Evolutionary conservation across 2,797 vertebrate genomes (phyloP).

Genomic region (Picus viridis): DNA sequence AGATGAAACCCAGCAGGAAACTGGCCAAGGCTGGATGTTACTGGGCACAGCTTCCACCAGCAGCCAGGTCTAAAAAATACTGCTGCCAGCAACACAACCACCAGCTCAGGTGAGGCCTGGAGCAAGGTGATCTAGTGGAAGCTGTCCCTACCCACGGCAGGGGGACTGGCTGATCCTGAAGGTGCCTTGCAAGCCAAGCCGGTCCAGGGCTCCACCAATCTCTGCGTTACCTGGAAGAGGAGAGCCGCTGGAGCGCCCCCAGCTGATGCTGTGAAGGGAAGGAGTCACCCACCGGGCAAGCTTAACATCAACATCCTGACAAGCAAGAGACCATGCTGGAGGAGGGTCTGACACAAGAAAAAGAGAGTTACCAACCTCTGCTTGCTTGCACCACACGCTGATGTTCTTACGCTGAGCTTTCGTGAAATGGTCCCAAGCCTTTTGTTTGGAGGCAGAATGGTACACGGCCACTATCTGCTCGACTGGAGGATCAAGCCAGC

Average conservation of each 20-base stretch:
- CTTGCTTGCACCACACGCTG: slow-evolving; percentile 99
- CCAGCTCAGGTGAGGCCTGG: neutral
- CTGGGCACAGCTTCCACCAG: neutral
- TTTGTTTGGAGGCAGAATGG: slow-evolving; percentile 99
- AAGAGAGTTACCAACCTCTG: slow-evolving; percentile 89
- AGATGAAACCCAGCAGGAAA: neutral
- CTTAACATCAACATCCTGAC: slow-evolving; percentile 72
- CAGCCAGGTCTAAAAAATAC: neutral
- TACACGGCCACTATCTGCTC: slow-evolving; percentile 99
- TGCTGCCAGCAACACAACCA: neutral
- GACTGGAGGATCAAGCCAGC: slow-evolving; percentile 86
- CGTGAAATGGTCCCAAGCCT: slow-evolving; percentile 99
- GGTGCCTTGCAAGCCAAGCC: no score
- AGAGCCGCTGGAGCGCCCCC: slow-evolving; percentile 38
- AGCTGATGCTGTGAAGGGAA: slow-evolving; percentile 55
- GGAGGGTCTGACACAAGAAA: slow-evolving; percentile 63
- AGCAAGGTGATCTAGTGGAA: no score
- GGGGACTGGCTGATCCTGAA: no score
- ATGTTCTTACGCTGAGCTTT: slow-evolving; percentile 99
- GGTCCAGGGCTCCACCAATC: no score
- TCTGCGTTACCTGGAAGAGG: slow-evolving; percentile 49
- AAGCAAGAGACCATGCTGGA: slow-evolving; percentile 59
- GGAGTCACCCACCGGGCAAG: slow-evolving; percentile 48
- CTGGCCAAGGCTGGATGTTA: neutral
- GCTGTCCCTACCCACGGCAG: no score